Evolutionary conservation across 2,888 invertebrate genomes (phyloP).

Genomic region (Watsonalla cultraria): DNA sequence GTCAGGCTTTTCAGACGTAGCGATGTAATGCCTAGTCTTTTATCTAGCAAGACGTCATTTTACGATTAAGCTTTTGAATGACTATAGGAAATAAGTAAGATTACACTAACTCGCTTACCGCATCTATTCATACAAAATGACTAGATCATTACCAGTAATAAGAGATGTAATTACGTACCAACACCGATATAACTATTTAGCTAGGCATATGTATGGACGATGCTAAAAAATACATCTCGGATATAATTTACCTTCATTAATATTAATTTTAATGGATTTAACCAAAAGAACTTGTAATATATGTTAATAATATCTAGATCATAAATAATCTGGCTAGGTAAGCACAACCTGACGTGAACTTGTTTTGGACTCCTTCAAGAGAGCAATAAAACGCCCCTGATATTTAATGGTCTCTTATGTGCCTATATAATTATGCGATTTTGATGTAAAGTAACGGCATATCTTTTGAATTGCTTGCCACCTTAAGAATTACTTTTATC

Average conservation of each 20-base stretch:
- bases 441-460: slow-evolving; percentile 2
- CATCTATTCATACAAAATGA: slow-evolving; percentile 15
- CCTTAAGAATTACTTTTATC: slow-evolving; percentile 22
- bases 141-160: slow-evolving; percentile 8
- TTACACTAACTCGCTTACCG: slow-evolving; percentile 15
- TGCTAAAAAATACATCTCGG: too few species aligned
- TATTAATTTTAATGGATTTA: too few species aligned
- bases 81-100: slow-evolving; percentile 17
- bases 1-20: slow-evolving; percentile 40
- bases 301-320: too few species aligned
- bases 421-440: slow-evolving; percentile 1
- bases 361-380: neutral
- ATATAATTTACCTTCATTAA: too few species aligned
- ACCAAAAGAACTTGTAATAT: too few species aligned
- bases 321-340: too few species aligned
- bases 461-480: slow-evolving; percentile 2
- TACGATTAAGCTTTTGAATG: slow-evolving; percentile 15
- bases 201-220: neutral
- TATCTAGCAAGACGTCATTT: slow-evolving; percentile 15
- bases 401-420: neutral
- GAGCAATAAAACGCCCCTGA: neutral
- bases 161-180: neutral
- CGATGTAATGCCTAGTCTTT: slow-evolving; percentile 21
- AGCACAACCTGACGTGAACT: too few species aligned
- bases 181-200: too few species aligned